These are phyloP conservation scores for Cherax quadricarinatus DNA, from an alignment of 1,140 invertebrate species.

Conservation along the genomic window DNA sequence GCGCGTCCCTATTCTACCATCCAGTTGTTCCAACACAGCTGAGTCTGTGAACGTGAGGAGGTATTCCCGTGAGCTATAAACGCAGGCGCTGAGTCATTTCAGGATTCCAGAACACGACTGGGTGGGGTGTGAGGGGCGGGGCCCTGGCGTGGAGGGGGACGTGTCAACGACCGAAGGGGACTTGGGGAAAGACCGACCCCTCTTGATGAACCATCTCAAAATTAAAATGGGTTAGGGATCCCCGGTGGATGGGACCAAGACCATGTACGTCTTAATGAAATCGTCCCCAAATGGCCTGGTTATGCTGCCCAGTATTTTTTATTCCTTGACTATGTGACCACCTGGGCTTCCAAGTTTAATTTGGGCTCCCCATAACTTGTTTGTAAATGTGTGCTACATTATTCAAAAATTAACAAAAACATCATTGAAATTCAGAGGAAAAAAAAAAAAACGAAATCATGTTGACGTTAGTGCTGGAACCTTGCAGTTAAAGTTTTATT, in stretches of 20 bases:
- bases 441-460: not conserved
- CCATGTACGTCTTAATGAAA: slow-evolving; percentile 50
- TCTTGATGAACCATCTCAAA: slow-evolving; percentile 39
- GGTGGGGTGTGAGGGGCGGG: no score
- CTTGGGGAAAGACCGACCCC: not conserved
- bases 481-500: no score
- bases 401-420: not conserved
- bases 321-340: not conserved
- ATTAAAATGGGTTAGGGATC: slow-evolving; percentile 49
- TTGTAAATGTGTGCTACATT: not conserved
- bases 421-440: not conserved
- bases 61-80: slow-evolving; percentile 7
- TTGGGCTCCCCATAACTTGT: not conserved
- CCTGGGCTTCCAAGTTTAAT: not conserved
- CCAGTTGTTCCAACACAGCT: not conserved
- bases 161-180: not conserved
- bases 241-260: slow-evolving; percentile 19
- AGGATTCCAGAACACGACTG: slow-evolving; percentile 21
- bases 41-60: not conserved
- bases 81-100: slow-evolving; percentile 30
- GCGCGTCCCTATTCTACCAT: not conserved
- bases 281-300: slow-evolving; percentile 16
- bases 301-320: not conserved
- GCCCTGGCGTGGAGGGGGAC: not conserved
- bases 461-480: no score